Base-by-base conservation (phyloP, 1,140 invertebrate species). In the Armadillidium nasatum region DNA sequence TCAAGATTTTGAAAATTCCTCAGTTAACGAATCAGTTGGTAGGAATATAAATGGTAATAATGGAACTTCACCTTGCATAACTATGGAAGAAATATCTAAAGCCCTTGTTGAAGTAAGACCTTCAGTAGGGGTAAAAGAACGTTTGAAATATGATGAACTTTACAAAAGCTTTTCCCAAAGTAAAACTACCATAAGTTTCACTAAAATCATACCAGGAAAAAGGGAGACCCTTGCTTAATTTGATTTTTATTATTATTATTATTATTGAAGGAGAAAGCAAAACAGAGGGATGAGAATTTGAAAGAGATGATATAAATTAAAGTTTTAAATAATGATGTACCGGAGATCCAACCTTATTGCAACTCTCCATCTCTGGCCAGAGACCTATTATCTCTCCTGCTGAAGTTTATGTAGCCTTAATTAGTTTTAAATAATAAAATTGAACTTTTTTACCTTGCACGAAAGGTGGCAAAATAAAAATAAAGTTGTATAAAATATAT, bases 61-160 rank as follows among this genome's bases (percentile, higher is more conserved):
- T 19, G 19, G 50, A 60, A 60, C 19, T 60, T 19, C 11, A 3
- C 11, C 50, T 19, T 15, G 2, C 50, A 19, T 60, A 3, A 3
- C 50, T 60, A 3, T 60, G 50, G 19, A 19, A 60, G 50, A 60
- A 1, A 60, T 60, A 7, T 60, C 71, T 87, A 23, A 85, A 86
- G 11, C 89, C 90, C 6, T 78, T 90, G 81, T 82, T 13, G 88
- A 88, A 73, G 92, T 90, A 13, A 88, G 87, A 72, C 90, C 91
- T 0, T 92, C 91, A 4, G 86, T 93, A 11, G 87, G 87, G 4
- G 81, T 78, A 10, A 82, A 85, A 10, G 90, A 93, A 81, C 87
- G 86, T 67, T 68, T 83, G 15, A 90, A 88, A 83, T 92, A 91
- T 82, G 85, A 88, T 33, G 66, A 73, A 43, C 43, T 80, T 44